Evolutionary conservation across 2,113 vertebrate genomes (phyloP).

Genomic region (Hydropotes inermis): DNA sequence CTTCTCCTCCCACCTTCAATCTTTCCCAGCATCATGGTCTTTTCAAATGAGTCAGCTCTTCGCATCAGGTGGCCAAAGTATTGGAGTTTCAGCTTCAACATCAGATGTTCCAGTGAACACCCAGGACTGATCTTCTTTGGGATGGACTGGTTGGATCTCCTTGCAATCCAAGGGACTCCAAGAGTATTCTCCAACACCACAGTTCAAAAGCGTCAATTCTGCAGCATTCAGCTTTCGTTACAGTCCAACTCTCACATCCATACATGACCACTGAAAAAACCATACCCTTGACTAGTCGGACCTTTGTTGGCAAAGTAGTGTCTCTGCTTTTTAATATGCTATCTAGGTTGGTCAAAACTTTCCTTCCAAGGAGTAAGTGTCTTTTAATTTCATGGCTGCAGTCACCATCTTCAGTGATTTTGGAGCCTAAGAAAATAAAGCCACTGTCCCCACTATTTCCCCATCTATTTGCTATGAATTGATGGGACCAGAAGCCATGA

Average conservation of each 20-base stretch:
- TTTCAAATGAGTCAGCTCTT: not conserved
- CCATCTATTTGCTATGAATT: not conserved
- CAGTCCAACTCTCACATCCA: not conserved
- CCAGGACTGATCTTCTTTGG: not conserved
- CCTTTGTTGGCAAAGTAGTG: not conserved
- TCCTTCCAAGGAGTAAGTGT: not conserved
- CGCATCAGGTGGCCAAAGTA: not conserved
- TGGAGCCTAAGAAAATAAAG: rapidly evolving
- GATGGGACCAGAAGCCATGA: not conserved
- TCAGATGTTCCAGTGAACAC: not conserved
- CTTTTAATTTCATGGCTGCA: not conserved
- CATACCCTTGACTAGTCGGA: rapidly evolving
- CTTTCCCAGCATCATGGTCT: not conserved
- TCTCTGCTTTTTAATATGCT: not conserved
- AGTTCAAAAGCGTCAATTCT: not conserved
- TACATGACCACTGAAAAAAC: not conserved
- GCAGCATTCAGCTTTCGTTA: not conserved
- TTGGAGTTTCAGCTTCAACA: not conserved
- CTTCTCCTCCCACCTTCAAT: not conserved
- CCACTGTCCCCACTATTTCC: not conserved
- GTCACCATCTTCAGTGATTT: not conserved
- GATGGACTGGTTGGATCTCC: not conserved
- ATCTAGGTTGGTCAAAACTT: not conserved
- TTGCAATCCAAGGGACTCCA: not conserved
- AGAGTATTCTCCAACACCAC: not conserved